Percentiles rank a stretch among this genome's conserved stretches.
Conservation (phyloP, 53 echinoderm and acorn worm species). For the Stichopus horrens region DNA sequence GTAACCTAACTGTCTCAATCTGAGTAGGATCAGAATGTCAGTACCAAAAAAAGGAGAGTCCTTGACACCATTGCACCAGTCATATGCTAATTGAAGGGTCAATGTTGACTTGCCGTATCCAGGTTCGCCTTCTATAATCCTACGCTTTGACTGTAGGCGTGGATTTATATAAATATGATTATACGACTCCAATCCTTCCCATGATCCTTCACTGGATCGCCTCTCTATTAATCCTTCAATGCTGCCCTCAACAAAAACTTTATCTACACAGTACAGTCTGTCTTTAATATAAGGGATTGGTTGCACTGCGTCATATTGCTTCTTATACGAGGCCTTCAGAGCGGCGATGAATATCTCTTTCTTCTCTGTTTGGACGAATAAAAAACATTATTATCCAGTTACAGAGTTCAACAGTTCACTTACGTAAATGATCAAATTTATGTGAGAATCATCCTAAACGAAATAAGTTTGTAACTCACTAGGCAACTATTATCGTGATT, state of each 20-base stretch:
- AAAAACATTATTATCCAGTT: no score
- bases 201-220: background rate
- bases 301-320: no score
- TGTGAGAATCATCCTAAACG: no score
- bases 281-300: background rate
- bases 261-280: constrained; percentile 3
- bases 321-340: no score
- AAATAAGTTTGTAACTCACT: no score
- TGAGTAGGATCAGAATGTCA: background rate
- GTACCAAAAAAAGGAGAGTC: background rate
- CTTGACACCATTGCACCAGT: background rate
- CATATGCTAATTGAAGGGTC: constrained; percentile 3
- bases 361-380: no score
- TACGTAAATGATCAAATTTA: no score
- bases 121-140: constrained; percentile 14
- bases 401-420: no score
- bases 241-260: background rate
- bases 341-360: no score
- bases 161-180: background rate
- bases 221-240: background rate
- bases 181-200: background rate
- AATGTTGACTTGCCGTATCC: constrained; percentile 13
- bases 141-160: background rate
- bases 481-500: no score
- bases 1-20: background rate